These are phyloP conservation scores for Strigamia maritima DNA, from an alignment of 2,888 invertebrate genomes.

Conservation along the genomic window DNA sequence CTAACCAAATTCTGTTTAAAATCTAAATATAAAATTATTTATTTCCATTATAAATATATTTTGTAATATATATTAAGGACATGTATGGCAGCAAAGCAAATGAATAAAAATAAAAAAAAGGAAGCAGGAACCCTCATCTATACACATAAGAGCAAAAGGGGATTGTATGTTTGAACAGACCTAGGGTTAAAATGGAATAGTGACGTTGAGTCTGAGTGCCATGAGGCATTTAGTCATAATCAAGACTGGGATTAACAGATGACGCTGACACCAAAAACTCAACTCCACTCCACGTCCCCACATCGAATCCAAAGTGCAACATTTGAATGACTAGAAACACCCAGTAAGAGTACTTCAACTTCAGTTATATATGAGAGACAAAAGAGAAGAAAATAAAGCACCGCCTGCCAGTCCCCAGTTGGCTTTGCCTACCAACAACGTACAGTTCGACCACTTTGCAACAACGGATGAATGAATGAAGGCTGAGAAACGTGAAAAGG, in stretches of 20 bases:
- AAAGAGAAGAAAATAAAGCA: neutral
- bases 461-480: too few relatives aligned
- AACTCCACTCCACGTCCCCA: neutral
- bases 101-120: neutral
- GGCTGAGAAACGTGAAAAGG: too few relatives aligned
- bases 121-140: neutral
- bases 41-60: too few relatives aligned
- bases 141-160: neutral
- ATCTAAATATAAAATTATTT: too few relatives aligned
- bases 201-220: neutral
- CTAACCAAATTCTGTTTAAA: too few relatives aligned
- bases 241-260: neutral
- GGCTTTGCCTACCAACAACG: neutral
- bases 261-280: neutral
- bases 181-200: neutral
- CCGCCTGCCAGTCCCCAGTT: neutral
- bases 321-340: constrained; percentile 11
- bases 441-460: too few relatives aligned
- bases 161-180: constrained; percentile 1
- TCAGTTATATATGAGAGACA: neutral
- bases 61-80: too few relatives aligned
- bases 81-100: neutral
- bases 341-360: neutral
- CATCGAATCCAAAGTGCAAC: neutral
- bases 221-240: constrained; percentile 4